Conservation (phyloP, 2,888 invertebrate genomes). For the Cephus rjabovi region DNA sequence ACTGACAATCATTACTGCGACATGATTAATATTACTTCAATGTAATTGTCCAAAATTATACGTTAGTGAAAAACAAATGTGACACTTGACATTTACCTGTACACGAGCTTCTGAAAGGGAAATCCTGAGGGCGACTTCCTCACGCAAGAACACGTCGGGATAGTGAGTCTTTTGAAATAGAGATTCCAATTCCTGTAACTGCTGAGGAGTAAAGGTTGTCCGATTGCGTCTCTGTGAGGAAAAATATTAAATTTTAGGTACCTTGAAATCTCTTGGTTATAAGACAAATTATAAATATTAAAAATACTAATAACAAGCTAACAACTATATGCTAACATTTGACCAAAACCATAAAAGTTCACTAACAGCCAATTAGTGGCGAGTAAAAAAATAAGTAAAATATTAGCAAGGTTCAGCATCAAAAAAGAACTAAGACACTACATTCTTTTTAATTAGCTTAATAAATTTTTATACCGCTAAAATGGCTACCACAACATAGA, state of each 20-base stretch:
- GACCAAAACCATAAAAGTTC: neutral
- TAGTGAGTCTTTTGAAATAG: slow-evolving; percentile 95
- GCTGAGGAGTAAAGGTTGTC: slow-evolving; percentile 94
- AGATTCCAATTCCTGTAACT: slow-evolving; percentile 90
- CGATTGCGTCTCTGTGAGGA: slow-evolving; percentile 83
- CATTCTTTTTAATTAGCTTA: neutral
- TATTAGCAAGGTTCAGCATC: neutral
- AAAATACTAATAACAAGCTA: neutral
- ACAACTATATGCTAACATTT: neutral
- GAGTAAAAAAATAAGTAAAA: neutral
- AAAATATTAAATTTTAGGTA: neutral
- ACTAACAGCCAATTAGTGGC: neutral
- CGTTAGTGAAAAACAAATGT: neutral
- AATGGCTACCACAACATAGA: neutral
- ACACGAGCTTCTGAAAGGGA: slow-evolving; percentile 93
- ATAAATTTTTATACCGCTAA: neutral
- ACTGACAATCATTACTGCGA: slow-evolving; percentile 1
- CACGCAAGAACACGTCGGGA: slow-evolving; percentile 89
- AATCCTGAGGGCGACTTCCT: slow-evolving; percentile 91
- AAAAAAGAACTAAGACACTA: neutral
- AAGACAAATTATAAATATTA: neutral
- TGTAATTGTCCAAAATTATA: neutral
- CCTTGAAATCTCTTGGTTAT: neutral
- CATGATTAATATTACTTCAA: neutral
- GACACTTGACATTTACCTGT: slow-evolving; percentile 72